Base-by-base conservation (phyloP, 2,797 vertebrate genomes). In the Cyclopterus lumpus region DNA sequence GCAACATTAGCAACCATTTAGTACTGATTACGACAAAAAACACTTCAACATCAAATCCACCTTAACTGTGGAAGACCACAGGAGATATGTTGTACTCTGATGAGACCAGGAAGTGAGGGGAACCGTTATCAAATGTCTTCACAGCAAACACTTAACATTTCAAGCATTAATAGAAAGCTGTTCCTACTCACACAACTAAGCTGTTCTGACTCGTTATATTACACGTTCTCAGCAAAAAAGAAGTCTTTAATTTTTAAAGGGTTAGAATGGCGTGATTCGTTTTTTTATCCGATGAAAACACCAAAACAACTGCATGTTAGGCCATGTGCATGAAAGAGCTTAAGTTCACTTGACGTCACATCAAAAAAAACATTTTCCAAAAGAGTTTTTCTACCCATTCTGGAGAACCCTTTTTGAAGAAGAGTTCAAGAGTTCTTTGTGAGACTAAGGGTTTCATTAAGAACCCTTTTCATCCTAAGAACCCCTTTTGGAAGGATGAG, bases 121-220 rank as follows among this genome's bases (percentile, higher is more conserved):
- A 58, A n/a, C n/a, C 26, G 51, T 54, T 60, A 40, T 15, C 14
- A 30, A 18, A 40, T 18, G 11, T 40, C 49, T 28, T 61, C 42
- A 73, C 55, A 67, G 24, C 58, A 64, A 67, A 67, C 59, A 32
- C 9, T 24, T 18, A 67, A 38, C 38, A 34, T 60, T 54, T 40
- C 2, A 48, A 24, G 46, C 75, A 14, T 57, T 6, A 0, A 58
- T 8, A 65, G 38, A 46, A 51, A 62, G 18, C 24, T 30, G 34
- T 48, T 75, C 38, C 40, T 66, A 24, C 16, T 36, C 6, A 53
- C 6, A 57, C 48, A 15, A 46, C 18, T 18, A 54, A 63, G 30
- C 24, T 51, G 32, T n/a, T 70, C 30, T 28, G n/a, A 60, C 55
- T 57, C 40, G 55, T 26, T 18, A 26, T 18, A 26, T 18, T 20